Evolutionary conservation across 2,888 invertebrate species (phyloP).

Genomic region (Ennomos fuscantarius): DNA sequence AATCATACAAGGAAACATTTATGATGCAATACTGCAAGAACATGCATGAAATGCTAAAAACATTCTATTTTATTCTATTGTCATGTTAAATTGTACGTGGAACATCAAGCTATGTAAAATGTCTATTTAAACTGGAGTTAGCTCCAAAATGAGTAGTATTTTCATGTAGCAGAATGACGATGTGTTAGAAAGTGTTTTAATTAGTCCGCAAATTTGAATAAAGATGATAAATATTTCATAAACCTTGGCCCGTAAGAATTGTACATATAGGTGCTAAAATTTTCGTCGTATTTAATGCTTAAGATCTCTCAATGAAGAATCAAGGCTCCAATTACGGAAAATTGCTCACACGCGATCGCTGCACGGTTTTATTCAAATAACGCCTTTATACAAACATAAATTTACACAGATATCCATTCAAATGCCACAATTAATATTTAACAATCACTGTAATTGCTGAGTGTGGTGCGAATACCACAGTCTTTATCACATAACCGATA

Average conservation of each 20-base stretch:
- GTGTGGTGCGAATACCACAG: too few relatives aligned
- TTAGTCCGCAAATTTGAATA: conserved; percentile 27
- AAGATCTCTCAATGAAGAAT: conserved; percentile 57
- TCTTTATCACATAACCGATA: conserved; percentile 43
- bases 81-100: conserved; percentile 30
- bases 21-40: conserved; percentile 24
- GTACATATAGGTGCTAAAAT: conserved; percentile 44
- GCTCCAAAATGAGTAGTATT: conserved; percentile 1
- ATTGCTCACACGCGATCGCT: conserved; percentile 49
- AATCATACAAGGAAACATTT: conserved; percentile 11
- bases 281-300: conserved; percentile 46
- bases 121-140: conserved; percentile 7
- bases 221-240: conserved; percentile 47
- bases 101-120: conserved; percentile 13
- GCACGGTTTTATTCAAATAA: conserved; percentile 41
- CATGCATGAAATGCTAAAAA: conserved; percentile 20
- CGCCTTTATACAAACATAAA: conserved; percentile 29
- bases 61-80: conserved; percentile 22
- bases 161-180: conserved; percentile 1
- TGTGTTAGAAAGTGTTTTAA: conserved; percentile 43
- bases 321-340: conserved; percentile 51
- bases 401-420: conserved; percentile 23
- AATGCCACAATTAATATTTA: conserved; percentile 35
- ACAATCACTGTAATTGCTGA: conserved; percentile 27
- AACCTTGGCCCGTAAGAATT: conserved; percentile 53